These are phyloP conservation scores for Lasioglossum marginatum DNA, from an alignment of 2,888 invertebrate species.

Conservation along the genomic window DNA sequence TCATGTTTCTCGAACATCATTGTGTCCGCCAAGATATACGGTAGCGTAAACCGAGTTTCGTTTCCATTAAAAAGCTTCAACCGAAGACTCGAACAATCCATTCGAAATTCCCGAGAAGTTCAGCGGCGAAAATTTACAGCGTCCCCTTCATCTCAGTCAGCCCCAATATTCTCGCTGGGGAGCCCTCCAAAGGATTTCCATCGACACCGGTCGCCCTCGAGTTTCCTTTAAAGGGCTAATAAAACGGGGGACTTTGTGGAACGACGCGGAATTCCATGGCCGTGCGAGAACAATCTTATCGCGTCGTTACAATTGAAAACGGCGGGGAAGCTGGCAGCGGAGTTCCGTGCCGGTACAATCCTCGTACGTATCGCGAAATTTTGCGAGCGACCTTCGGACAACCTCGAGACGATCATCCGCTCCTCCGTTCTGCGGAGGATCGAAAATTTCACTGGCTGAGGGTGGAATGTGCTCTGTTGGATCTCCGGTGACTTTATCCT, in stretches of 20 bases:
- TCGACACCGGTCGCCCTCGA: conserved; percentile 14
- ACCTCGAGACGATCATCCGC: conserved; percentile 5
- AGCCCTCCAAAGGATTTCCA: conserved; percentile 11
- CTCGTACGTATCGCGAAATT: conserved; percentile 30
- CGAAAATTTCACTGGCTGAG: conserved; percentile 30
- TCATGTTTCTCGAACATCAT: neutral
- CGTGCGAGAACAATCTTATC: conserved; percentile 31
- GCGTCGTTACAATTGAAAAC: conserved; percentile 37
- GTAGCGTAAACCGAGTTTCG: neutral
- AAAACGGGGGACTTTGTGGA: conserved; percentile 33
- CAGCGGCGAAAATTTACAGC: conserved; percentile 1
- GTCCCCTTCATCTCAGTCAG: neutral
- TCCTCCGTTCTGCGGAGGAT: neutral
- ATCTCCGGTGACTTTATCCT: conserved; percentile 42
- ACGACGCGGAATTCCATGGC: conserved; percentile 23
- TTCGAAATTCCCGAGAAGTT: conserved; percentile 4
- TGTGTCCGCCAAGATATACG: neutral
- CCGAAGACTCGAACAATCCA: neutral
- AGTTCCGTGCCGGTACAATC: conserved; percentile 22
- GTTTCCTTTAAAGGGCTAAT: conserved; percentile 6
- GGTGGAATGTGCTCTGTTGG: neutral
- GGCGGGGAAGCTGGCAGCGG: neutral
- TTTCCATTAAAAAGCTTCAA: neutral
- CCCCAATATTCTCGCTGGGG: conserved; percentile 8
- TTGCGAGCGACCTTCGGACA: conserved; percentile 24